Evolutionary conservation across 1,140 invertebrate species (phyloP).

Genomic region (Trichogramma pretiosum): DNA sequence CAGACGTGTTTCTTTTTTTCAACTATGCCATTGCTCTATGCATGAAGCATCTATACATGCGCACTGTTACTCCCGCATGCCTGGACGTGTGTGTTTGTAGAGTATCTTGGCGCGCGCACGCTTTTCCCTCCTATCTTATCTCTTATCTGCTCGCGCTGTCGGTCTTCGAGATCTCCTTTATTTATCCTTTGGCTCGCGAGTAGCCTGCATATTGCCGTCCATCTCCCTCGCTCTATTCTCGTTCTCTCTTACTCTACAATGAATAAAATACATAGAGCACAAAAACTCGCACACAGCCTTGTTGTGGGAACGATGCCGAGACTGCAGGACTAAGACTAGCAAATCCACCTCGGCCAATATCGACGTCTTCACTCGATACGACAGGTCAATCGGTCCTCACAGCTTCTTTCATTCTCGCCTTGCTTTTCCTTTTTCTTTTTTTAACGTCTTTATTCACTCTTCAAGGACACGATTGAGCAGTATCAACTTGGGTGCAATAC

Average conservation of each 20-base stretch:
- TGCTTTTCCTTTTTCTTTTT: background rate
- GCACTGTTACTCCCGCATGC: conserved; percentile 3
- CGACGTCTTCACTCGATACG: background rate
- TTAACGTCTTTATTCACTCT: too few species aligned
- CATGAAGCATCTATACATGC: background rate
- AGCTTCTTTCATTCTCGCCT: background rate
- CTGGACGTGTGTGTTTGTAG: conserved; percentile 13
- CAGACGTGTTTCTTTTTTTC: conserved; percentile 9
- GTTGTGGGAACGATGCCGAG: background rate
- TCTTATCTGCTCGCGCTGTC: conserved; percentile 9
- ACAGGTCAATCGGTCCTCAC: background rate
- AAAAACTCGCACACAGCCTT: background rate
- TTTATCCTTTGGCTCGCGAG: conserved; percentile 14
- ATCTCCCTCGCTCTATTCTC: background rate
- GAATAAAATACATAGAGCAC: too few species aligned
- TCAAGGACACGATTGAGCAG: too few species aligned
- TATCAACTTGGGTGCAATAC: too few species aligned
- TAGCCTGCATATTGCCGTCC: background rate
- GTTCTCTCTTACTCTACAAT: too few species aligned
- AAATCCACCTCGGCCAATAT: background rate
- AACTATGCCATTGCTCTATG: too few species aligned
- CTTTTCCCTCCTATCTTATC: conserved; percentile 16
- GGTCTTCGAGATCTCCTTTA: conserved; percentile 8
- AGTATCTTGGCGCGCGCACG: conserved; percentile 11
- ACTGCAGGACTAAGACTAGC: background rate